A percentile compares a stretch with the other conserved stretches of the same genome.
Conservation (phyloP, 35 echinoderm and acorn worm genomes). For the Patiria miniata region DNA sequence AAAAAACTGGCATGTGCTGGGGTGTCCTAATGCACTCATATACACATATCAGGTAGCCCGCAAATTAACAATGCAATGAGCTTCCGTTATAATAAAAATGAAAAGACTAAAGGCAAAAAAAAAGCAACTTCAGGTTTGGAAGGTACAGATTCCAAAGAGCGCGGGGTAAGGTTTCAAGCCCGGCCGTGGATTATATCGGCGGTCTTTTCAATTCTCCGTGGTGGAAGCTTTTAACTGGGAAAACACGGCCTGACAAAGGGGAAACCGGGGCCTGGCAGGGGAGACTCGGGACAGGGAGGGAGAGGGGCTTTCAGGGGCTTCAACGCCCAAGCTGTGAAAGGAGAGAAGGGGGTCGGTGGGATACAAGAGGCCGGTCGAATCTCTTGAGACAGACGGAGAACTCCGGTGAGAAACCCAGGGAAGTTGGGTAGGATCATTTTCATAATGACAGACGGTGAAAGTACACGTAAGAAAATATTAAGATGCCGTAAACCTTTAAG, state of each 20-base stretch:
- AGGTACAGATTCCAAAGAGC: neutral
- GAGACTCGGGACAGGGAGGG: too few relatives aligned
- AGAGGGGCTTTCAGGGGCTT: neutral
- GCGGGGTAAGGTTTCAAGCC: constrained; percentile 5
- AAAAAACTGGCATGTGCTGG: constrained; percentile 1
- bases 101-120: neutral
- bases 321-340: neutral
- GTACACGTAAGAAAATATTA: neutral
- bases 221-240: constrained; percentile 21
- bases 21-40: constrained; percentile 10
- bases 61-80: constrained; percentile 3
- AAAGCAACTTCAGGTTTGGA: neutral
- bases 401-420: neutral
- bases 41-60: constrained; percentile 10
- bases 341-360: neutral
- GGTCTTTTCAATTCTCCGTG: neutral
- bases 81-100: neutral
- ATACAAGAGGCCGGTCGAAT: constrained; percentile 8
- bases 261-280: neutral
- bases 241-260: constrained; percentile 27
- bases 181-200: neutral
- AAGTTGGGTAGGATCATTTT: neutral
- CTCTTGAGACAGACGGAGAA: constrained; percentile 7
- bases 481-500: too few relatives aligned
- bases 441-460: neutral